Percentiles rank a stretch among this genome's conserved stretches.
phyloP scores from a whole-genome alignment of 2,888 invertebrate species.

The Drosophila macrothrix region DNA sequence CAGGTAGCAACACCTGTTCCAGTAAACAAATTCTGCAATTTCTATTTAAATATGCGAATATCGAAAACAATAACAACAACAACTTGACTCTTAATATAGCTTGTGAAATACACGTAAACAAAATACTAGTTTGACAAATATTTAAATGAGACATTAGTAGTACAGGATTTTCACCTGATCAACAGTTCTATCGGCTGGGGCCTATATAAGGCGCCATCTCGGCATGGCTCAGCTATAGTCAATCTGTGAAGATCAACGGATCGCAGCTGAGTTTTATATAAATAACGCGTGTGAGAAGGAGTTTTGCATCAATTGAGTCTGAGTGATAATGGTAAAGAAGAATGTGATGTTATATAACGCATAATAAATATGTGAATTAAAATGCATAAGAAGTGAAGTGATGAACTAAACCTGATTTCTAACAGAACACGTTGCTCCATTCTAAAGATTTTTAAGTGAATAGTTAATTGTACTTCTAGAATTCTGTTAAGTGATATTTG shows the following conservation, averaged over 20 bases:
- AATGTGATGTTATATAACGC: neutral
- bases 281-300: conserved; percentile 67
- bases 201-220: conserved; percentile 70
- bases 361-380: neutral
- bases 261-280: conserved; percentile 19
- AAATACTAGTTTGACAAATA: conserved; percentile 83
- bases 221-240: conserved; percentile 58
- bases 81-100: conserved; percentile 50
- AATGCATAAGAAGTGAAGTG: conserved; percentile 1
- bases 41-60: conserved; percentile 54
- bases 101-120: conserved; percentile 75
- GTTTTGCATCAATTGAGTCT: conserved; percentile 68
- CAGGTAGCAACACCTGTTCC: conserved; percentile 62
- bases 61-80: conserved; percentile 29
- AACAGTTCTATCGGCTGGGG: conserved; percentile 19
- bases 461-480: neutral
- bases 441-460: neutral
- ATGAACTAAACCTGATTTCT: neutral
- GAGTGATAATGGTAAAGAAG: conserved; percentile 82
- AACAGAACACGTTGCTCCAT: neutral
- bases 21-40: conserved; percentile 61
- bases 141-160: conserved; percentile 71
- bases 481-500: neutral
- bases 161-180: conserved; percentile 79
- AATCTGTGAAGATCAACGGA: conserved; percentile 56